phyloP scores from a whole-genome alignment of 2,797 vertebrate species.

The Typhlichthys subterraneus region DNA sequence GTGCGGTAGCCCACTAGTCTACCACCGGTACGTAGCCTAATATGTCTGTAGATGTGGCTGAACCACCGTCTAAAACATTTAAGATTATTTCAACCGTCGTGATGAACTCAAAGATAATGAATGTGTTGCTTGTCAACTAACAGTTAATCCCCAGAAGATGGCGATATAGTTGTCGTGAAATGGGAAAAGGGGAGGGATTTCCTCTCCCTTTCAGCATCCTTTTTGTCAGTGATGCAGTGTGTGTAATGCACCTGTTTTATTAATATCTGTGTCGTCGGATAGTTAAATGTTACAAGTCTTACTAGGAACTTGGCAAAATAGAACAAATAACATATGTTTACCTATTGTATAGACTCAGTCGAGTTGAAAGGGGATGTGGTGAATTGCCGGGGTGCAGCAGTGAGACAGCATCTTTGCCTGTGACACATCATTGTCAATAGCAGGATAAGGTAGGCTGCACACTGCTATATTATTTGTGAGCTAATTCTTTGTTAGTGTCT shows the following conservation, averaged over 20 bases:
- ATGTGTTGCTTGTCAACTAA: too few relatives aligned
- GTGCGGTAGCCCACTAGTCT: too few relatives aligned
- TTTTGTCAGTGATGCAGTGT: conserved; percentile 55
- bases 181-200: conserved; percentile 56
- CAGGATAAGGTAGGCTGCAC: conserved; percentile 55
- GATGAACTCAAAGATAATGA: too few relatives aligned
- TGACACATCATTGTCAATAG: conserved; percentile 60
- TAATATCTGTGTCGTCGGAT: conserved; percentile 14
- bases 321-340: conserved; percentile 3
- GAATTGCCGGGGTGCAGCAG: conserved; percentile 56
- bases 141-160: conserved; percentile 50
- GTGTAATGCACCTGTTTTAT: conserved; percentile 60
- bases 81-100: too few relatives aligned
- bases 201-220: conserved; percentile 50
- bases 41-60: too few relatives aligned
- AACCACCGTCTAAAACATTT: too few relatives aligned
- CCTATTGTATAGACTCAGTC: conserved; percentile 10
- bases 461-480: not conserved
- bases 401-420: conserved; percentile 81
- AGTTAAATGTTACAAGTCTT: conserved; percentile 32
- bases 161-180: conserved; percentile 38
- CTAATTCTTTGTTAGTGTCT: not conserved
- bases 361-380: conserved; percentile 51
- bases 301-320: conserved; percentile 13
- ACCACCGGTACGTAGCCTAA: too few relatives aligned